phyloP scores from a whole-genome alignment of 2,888 invertebrate species.

The Tenodera sinensis region DNA sequence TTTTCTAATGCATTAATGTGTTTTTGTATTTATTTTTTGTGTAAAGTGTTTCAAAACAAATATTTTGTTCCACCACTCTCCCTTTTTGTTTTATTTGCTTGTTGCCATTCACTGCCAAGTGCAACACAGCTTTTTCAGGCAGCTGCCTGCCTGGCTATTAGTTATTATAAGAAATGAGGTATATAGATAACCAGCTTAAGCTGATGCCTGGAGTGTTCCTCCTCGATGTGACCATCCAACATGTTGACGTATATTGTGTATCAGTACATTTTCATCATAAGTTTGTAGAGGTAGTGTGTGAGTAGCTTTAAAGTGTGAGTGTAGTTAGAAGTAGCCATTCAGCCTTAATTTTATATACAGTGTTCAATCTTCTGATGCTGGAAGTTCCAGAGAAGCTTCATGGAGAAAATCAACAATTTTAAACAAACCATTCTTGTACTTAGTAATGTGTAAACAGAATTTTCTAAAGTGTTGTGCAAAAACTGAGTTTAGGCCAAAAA shows the following conservation, averaged over 20 bases:
- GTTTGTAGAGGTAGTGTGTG: neutral
- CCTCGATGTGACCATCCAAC: slow-evolving; percentile 26
- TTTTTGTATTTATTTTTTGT: neutral
- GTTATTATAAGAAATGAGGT: neutral
- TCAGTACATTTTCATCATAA: neutral
- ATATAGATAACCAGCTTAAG: neutral
- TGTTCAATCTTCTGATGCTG: neutral
- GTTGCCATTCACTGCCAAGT: slow-evolving; percentile 23
- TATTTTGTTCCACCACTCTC: neutral
- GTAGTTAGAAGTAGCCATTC: neutral
- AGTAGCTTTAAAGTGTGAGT: neutral
- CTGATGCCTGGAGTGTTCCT: slow-evolving; percentile 5
- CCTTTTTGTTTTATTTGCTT: slow-evolving; percentile 5
- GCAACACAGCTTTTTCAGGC: slow-evolving; percentile 7
- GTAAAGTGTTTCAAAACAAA: neutral
- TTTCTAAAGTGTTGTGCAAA: neutral
- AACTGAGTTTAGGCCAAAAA: neutral
- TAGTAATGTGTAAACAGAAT: neutral
- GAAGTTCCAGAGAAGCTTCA: neutral
- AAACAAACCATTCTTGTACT: neutral
- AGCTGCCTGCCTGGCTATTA: neutral
- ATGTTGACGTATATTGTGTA: neutral
- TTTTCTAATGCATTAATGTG: neutral
- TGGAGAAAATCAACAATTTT: neutral
- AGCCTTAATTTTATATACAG: neutral